Evolutionary conservation across 2,113 vertebrate genomes (phyloP), one percentile per base, ranked within the genome.

Genomic region (Erythrocercus mccallii): DNA sequence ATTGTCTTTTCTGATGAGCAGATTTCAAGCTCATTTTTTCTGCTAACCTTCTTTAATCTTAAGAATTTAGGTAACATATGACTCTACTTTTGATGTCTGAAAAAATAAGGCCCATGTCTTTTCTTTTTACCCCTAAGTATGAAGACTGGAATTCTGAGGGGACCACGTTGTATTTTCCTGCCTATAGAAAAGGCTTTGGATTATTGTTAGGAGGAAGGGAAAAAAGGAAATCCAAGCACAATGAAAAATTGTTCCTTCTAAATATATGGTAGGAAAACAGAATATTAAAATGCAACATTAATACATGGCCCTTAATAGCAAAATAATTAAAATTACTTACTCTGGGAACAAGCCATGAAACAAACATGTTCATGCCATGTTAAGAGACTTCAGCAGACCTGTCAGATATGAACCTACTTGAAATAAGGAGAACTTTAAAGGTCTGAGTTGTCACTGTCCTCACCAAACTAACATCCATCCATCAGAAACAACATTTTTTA

Each of bases 151-250:
- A 48, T 77, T 77, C 33, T 66, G 38, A 83, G 15, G 23, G 19
- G 11, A 27, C 35, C 7, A 54, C 10, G 14, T 2, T 48, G 11
- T 31, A 25, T n/a, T 90, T 71, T 95, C 27, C 40, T 69, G 23
- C 10, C 18, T 69, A 25, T 16, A 42, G 28, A 68, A 56, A 58
- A 82, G 6, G 17, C 2, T 80, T 64, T 40, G 28, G 3, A 40
- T 45, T 88, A 38, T 27, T 73, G 5, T 27, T 38, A 15, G 31
- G 24, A 4, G 6, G 22, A 20, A 3, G 0, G 2, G 21, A 11
- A 5, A 3, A n/a, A 28, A 4, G 9, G 11, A 79, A 90, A 66
- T 25, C 5, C 10, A 70, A 35, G 6, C 8, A 48, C 5, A 8
- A 40, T 31, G 20, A 48, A 91, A 86, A 70, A 48, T 8, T 25